These are phyloP conservation scores for Clarias gariepinus DNA, from an alignment of 2,113 vertebrate species.

Conservation along the genomic window DNA sequence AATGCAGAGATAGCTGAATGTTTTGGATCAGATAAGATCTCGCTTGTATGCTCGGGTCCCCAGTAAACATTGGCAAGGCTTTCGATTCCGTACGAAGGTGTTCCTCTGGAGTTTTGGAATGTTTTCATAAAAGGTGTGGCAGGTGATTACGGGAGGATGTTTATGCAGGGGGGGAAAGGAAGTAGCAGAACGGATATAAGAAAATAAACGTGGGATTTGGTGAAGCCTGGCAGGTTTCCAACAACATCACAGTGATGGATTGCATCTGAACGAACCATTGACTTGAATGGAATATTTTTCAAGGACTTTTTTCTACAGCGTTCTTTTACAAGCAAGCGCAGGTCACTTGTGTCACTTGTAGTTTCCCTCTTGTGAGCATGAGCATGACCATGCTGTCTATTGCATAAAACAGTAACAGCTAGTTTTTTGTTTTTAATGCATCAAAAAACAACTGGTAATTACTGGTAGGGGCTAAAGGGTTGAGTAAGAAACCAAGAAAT, in stretches of 20 bases:
- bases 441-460: background rate
- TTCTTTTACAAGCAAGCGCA: background rate
- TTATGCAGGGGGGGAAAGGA: conserved; percentile 24
- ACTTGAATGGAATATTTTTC: background rate
- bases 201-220: conserved; percentile 17
- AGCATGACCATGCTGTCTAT: too few relatives aligned
- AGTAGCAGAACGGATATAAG: conserved; percentile 26
- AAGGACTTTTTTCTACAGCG: background rate
- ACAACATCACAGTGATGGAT: background rate
- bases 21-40: background rate
- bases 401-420: background rate
- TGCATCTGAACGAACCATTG: background rate
- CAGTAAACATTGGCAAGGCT: background rate
- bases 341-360: background rate
- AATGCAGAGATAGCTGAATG: background rate
- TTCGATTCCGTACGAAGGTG: background rate
- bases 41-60: background rate
- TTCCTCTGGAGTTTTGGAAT: conserved; percentile 2
- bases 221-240: conserved; percentile 1
- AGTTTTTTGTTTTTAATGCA: background rate
- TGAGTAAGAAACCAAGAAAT: background rate
- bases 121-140: conserved; percentile 33
- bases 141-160: conserved; percentile 34
- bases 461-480: background rate
- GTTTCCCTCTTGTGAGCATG: background rate